Evolutionary conservation across 2,797 vertebrate genomes (phyloP).

Genomic region (Pangasius sanitwongsei): DNA sequence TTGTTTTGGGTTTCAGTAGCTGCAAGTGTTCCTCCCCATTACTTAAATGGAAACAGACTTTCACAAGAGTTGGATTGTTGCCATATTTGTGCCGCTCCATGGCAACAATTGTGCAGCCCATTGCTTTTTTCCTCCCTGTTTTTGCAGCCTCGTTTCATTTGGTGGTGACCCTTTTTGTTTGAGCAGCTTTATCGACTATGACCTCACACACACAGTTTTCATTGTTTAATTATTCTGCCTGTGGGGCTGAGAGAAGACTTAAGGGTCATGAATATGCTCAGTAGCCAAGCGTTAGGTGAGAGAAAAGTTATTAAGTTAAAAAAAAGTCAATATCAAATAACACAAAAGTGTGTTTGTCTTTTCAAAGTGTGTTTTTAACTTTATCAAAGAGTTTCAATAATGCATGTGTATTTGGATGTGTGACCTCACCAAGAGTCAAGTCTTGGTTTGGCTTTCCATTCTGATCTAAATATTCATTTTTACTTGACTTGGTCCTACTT

Average conservation of each 20-base stretch:
- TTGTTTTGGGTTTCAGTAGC: conserved; percentile 45
- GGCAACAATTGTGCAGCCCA: conserved; percentile 58
- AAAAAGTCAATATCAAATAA: not conserved
- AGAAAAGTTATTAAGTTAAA: not conserved
- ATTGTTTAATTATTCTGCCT: conserved; percentile 57
- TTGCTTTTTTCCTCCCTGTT: conserved; percentile 50
- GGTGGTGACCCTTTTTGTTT: conserved; percentile 58
- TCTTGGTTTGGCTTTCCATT: not conserved
- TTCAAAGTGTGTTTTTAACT: not conserved
- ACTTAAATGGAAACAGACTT: conserved; percentile 56
- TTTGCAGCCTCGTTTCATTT: conserved; percentile 58
- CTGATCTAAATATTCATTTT: not conserved
- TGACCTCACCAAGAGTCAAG: not conserved
- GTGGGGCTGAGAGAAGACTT: conserved; percentile 9
- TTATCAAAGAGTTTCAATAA: not conserved
- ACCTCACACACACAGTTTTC: conserved; percentile 57
- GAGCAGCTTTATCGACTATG: conserved; percentile 53
- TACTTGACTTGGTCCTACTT: not conserved
- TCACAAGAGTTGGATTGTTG: conserved; percentile 54
- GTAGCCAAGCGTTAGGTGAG: not conserved
- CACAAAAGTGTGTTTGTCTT: not conserved
- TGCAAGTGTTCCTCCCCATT: conserved; percentile 38
- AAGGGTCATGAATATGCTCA: conserved; percentile 38
- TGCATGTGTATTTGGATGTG: not conserved
- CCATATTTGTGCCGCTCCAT: conserved; percentile 61